These are phyloP conservation scores for Protonibea diacanthus DNA, from an alignment of 2,797 vertebrate species.

Conservation along the genomic window DNA sequence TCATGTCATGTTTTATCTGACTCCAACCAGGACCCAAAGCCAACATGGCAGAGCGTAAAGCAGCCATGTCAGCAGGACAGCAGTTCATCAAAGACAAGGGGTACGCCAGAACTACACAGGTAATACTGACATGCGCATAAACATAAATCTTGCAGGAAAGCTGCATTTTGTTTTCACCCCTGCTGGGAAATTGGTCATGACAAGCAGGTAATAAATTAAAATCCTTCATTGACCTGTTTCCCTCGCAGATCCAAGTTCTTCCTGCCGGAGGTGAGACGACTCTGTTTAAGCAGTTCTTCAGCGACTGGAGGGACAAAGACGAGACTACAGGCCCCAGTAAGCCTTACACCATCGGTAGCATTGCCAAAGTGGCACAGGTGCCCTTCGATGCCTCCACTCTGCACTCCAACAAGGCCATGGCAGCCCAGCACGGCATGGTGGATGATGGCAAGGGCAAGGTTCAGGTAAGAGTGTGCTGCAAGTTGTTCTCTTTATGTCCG, in stretches of 20 bases:
- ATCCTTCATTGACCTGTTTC: background rate
- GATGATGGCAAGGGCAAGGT: conserved; percentile 87
- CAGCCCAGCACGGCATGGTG: conserved; percentile 88
- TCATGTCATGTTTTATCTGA: conserved; percentile 2
- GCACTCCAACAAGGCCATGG: conserved; percentile 85
- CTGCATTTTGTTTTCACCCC: background rate
- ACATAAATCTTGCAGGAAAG: background rate
- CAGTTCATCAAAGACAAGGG: conserved; percentile 86
- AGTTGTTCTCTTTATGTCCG: background rate
- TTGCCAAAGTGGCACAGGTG: conserved; percentile 82
- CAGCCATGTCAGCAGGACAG: conserved; percentile 84
- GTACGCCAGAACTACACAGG: conserved; percentile 83
- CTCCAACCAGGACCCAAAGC: conserved; percentile 80
- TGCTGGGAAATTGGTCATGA: background rate
- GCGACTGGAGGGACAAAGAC: conserved; percentile 86
- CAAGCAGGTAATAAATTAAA: background rate
- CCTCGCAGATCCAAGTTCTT: conserved; percentile 84
- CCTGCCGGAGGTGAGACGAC: conserved; percentile 85
- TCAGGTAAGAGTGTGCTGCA: conserved; percentile 68
- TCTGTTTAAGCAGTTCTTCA: conserved; percentile 88
- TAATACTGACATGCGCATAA: conserved; percentile 41
- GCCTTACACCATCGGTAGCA: conserved; percentile 80
- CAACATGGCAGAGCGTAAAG: conserved; percentile 82
- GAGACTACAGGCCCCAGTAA: conserved; percentile 82
- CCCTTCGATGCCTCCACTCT: conserved; percentile 86